Conservation (phyloP, 37 sponge, comb jelly and placozoan genomes). For the Hexactinellida sp. region DNA sequence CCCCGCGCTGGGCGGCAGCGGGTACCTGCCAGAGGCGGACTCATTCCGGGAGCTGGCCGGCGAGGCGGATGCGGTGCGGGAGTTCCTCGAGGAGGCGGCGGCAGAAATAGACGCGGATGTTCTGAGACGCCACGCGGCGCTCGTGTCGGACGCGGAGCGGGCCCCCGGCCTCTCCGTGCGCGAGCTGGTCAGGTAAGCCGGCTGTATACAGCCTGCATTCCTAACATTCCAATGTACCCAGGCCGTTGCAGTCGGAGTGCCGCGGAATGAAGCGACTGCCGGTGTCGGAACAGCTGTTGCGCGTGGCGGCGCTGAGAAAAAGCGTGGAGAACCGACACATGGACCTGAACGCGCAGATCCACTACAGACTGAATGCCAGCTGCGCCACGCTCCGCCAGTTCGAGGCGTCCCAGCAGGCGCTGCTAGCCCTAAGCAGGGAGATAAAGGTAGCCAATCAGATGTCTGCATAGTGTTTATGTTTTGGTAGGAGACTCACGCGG, state of each 20-base stretch:
- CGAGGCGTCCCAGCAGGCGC: neutral
- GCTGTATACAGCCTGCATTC: neutral
- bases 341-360: neutral
- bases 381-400: neutral
- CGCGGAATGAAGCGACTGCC: neutral
- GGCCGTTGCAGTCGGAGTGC: neutral
- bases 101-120: slow-evolving; percentile 1
- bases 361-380: neutral
- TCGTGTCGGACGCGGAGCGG: neutral
- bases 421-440: neutral
- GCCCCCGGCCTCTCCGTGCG: neutral
- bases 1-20: neutral
- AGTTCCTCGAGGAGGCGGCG: neutral
- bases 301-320: neutral
- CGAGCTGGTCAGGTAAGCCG: neutral
- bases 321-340: neutral
- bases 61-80: neutral
- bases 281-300: neutral
- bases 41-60: neutral
- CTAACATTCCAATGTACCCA: neutral
- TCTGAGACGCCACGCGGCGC: neutral
- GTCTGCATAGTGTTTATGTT: neutral
- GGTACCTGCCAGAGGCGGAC: neutral
- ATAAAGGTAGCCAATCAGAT: neutral
- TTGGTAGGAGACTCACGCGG: neutral